Evolutionary conservation across 2,113 vertebrate genomes (phyloP), one percentile per base, ranked within the genome.

Genomic region (Kryptolebias marmoratus): DNA sequence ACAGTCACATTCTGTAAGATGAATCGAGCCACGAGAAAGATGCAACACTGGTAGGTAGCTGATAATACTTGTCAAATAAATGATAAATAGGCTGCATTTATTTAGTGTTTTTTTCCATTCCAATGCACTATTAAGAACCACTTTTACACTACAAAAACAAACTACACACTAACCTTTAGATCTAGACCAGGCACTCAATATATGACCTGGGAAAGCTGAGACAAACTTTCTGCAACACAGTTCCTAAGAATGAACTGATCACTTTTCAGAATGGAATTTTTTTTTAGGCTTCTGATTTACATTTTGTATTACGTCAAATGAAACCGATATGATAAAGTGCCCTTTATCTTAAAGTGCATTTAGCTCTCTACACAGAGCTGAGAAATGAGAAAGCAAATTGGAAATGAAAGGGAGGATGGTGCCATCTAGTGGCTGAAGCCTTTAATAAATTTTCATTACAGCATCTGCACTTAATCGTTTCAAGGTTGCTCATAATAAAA

Each of bases 391-490:
- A 39, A 13, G 22, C 31, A 70, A 87, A 87, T 85, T 83, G 57
- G 12, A 82, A 79, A 87, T 85, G 73, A 88, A 90, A 87, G 80
- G 79, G 77, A 66, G 48, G 68, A 89, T 73, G 64, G 42, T 80
- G 90, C 90, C 91, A 93, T 90, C 92, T 93, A 90, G 92, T 89
- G 92, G 90, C 61, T 52, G 7, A 15, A 32, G 62, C 61, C 6
- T 5, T 69, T 59, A 75, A 85, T 77, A 74, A 15, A 75, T 74
- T 66, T 42, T 77, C 69, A 81, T 83, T 68, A 76, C 61, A 11
- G 53, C 44, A 3, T 39, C 77, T 60, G 50, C 73, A 72, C 58
- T 56, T 6, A 68, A 67, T 71, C 70, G 63, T 72, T 77, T 82
- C 79, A 70, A 82, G 74, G 63, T 67, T 79, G 82, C 83, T 84